Base-by-base conservation (phyloP, 2,113 vertebrate species). In the Beaufortia kweichowensis region DNA sequence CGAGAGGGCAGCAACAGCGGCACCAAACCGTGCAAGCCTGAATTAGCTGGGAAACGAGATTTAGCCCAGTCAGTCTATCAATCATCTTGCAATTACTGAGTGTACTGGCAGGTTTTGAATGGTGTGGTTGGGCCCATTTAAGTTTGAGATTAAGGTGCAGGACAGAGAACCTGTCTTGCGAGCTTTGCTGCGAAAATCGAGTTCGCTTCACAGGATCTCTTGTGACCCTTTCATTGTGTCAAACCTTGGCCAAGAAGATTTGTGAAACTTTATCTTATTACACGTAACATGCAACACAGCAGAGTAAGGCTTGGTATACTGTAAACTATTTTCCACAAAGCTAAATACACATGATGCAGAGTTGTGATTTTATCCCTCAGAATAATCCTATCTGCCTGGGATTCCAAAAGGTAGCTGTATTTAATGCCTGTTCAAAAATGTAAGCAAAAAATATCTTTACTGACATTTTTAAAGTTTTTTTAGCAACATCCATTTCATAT, bases 81-180 rank as follows among this genome's bases (percentile, higher is more conserved):
- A 91, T 92, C 91, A 90, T 75, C 17, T 79, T 21, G 86, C 88
- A 87, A 89, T 90, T 92, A 90, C 87, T 89, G 89, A 90, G 86
- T 84, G 64, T 21, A 85, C 85, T 87, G 90, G 89, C 89, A 89
- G 88, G 81, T 87, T 78, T 53, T 77, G 85, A 90, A 91, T 88
- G 87, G 88, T 87, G 89, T 85, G 86, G 87, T 88, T 89, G 88
- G 89, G 88, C 46, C 86, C 87, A 86, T 89, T 89, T 84, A 31
- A 85, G 87, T 87, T 87, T 86, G 87, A 91, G 88, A 91, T 90
- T 85, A 88, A 90, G 78, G 88, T 90, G 89, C 39, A 29, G 24
- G 28, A 59, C 35, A 28, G 59, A 46, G 61, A 46, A 31, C 43
- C 6, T 21, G 33, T 59, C 66, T 68, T 63, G 29, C 8, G 55